Evolutionary conservation across 92 coral and sea anemone genomes (phyloP).

Genomic region (Actinostola sp.): DNA sequence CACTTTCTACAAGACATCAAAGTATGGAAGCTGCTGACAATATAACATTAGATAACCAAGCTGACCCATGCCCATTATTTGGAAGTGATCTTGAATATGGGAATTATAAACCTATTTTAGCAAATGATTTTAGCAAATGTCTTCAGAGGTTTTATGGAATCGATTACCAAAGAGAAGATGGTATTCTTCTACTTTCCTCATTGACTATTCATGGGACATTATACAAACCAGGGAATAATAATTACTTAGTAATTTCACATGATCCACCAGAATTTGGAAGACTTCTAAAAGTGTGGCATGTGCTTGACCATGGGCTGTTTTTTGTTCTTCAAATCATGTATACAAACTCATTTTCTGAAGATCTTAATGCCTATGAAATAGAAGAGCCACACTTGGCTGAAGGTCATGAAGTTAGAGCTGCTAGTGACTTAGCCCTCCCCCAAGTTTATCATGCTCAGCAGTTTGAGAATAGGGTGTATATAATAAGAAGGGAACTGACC

Average conservation of each 20-base stretch:
- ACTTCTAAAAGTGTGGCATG: constrained; percentile 27
- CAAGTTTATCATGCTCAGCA: constrained; percentile 24
- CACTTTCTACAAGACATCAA: constrained; percentile 30
- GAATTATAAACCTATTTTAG: neutral
- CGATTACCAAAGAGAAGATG: neutral
- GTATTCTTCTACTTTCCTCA: neutral
- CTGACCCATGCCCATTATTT: constrained; percentile 6
- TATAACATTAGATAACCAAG: neutral
- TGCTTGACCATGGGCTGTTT: constrained; percentile 8
- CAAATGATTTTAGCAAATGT: neutral
- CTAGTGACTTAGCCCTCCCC: neutral
- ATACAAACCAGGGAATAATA: constrained; percentile 29
- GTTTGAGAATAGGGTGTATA: constrained; percentile 6
- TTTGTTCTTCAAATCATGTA: constrained; percentile 16
- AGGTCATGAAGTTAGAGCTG: constrained; percentile 22
- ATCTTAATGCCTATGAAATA: constrained; percentile 30
- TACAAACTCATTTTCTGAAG: constrained; percentile 5
- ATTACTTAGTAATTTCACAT: neutral
- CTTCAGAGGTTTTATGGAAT: neutral
- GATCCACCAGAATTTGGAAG: constrained; percentile 39
- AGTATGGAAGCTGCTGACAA: constrained; percentile 23
- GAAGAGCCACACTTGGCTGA: constrained; percentile 33
- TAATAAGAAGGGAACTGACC: constrained; percentile 16
- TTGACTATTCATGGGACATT: constrained; percentile 32
- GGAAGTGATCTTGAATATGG: neutral